These are phyloP conservation scores for Minunthozetes semirufus DNA, from an alignment of 2,888 invertebrate species.

Conservation along the genomic window DNA sequence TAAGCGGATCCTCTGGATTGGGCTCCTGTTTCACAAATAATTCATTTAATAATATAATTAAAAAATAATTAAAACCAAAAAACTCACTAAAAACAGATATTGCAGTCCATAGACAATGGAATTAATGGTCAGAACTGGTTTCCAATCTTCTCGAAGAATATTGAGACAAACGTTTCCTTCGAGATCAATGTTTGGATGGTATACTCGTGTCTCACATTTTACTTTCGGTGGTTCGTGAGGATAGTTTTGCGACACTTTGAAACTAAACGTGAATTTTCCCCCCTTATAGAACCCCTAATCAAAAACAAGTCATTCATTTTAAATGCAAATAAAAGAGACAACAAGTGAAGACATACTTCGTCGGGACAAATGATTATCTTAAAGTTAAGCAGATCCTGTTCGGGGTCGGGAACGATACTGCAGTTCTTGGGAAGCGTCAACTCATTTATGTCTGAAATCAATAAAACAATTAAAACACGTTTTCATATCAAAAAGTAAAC, in stretches of 20 bases:
- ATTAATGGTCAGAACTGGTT: slow-evolving; percentile 94
- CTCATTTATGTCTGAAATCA: slow-evolving; percentile 87
- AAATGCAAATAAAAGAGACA: background rate
- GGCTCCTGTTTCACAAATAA: slow-evolving; percentile 65
- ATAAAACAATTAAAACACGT: background rate
- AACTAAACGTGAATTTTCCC: slow-evolving; percentile 90
- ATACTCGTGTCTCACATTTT: slow-evolving; percentile 88
- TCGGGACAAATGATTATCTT: slow-evolving; percentile 93
- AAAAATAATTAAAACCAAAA: slow-evolving; percentile 20
- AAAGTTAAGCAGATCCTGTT: slow-evolving; percentile 82
- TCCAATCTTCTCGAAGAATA: slow-evolving; percentile 86
- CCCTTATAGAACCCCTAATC: slow-evolving; percentile 53
- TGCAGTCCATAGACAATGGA: slow-evolving; percentile 96
- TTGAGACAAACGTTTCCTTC: slow-evolving; percentile 97
- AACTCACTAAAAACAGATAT: slow-evolving; percentile 81
- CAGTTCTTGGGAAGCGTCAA: slow-evolving; percentile 94
- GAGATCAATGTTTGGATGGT: slow-evolving; percentile 96
- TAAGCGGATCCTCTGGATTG: slow-evolving; percentile 95
- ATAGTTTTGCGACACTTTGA: slow-evolving; percentile 94
- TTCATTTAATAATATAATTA: background rate
- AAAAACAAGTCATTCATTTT: background rate
- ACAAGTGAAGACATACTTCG: slow-evolving; percentile 59
- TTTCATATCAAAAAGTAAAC: slow-evolving; percentile 40
- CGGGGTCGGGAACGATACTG: slow-evolving; percentile 92
- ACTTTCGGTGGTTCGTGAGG: slow-evolving; percentile 98